Evolutionary conservation across 2,113 vertebrate genomes (phyloP).

Genomic region (Budorcas taxicolor): DNA sequence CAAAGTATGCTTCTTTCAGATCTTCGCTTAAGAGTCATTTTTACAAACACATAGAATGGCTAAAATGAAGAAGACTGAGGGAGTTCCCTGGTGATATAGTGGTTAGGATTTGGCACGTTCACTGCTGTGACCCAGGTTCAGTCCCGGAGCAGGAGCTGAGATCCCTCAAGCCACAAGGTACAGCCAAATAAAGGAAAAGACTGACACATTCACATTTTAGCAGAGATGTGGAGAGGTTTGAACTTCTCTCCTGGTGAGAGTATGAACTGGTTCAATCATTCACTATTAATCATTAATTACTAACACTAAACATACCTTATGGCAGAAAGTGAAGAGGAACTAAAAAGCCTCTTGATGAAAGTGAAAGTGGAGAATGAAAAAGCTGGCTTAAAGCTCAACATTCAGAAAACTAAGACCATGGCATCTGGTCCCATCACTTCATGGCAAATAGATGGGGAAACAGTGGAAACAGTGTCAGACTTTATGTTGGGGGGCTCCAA

Average conservation of each 20-base stretch:
- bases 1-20: not conserved
- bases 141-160: not conserved
- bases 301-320: not conserved
- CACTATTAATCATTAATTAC: not conserved
- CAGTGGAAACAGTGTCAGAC: too few relatives aligned
- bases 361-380: too few relatives aligned
- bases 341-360: too few relatives aligned
- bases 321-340: too few relatives aligned
- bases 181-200: not conserved
- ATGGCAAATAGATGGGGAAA: too few relatives aligned
- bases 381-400: too few relatives aligned
- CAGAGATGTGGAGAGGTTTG: not conserved
- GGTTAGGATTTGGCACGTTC: not conserved
- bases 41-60: not conserved
- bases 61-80: not conserved
- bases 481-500: too few relatives aligned
- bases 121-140: not conserved
- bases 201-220: not conserved
- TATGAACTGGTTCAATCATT: not conserved
- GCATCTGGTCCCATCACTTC: too few relatives aligned
- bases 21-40: not conserved
- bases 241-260: not conserved
- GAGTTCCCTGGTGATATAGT: not conserved
- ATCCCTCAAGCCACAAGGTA: not conserved
- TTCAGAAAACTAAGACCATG: too few relatives aligned